These are phyloP conservation scores for Tanypteryx hageni DNA, from an alignment of 2,888 invertebrate genomes.

Conservation along the genomic window DNA sequence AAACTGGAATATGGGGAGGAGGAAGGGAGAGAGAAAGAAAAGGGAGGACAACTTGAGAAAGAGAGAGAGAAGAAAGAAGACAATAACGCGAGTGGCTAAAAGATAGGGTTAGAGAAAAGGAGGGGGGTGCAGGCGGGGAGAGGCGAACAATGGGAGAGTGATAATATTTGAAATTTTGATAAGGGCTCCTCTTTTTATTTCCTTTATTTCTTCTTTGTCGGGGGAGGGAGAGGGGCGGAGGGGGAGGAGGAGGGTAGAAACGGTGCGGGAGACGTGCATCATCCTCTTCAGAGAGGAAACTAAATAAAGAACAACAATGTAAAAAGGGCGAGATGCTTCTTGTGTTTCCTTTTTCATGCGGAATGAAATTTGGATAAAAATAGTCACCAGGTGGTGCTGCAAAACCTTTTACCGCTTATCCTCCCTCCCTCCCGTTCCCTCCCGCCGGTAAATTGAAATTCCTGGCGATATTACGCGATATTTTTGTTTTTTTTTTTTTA, in stretches of 20 bases:
- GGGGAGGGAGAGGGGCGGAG: background rate
- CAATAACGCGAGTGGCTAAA: conserved; percentile 27
- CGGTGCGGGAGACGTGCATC: conserved; percentile 21
- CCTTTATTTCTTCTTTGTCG: background rate
- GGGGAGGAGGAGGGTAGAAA: background rate
- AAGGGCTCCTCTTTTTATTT: conserved; percentile 37
- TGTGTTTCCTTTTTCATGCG: conserved; percentile 48
- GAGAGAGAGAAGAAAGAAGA: background rate
- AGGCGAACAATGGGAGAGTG: conserved; percentile 46
- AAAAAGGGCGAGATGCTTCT: conserved; percentile 28
- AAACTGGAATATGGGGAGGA: background rate
- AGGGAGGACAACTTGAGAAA: background rate
- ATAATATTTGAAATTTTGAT: conserved; percentile 63
- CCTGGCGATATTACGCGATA: background rate
- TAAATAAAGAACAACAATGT: conserved; percentile 42
- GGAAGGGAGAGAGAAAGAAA: background rate
- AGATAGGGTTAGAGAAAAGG: conserved; percentile 42
- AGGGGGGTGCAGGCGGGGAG: background rate
- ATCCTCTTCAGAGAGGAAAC: conserved; percentile 35
- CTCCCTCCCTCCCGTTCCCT: background rate
- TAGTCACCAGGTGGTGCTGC: conserved; percentile 51
- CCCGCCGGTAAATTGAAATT: conserved; percentile 12
- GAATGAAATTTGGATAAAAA: conserved; percentile 62
- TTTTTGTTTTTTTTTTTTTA: background rate
- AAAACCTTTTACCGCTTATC: conserved; percentile 50